These are phyloP conservation scores for Papilio aristodemus DNA, from an alignment of 1,140 invertebrate species.

Conservation along the genomic window DNA sequence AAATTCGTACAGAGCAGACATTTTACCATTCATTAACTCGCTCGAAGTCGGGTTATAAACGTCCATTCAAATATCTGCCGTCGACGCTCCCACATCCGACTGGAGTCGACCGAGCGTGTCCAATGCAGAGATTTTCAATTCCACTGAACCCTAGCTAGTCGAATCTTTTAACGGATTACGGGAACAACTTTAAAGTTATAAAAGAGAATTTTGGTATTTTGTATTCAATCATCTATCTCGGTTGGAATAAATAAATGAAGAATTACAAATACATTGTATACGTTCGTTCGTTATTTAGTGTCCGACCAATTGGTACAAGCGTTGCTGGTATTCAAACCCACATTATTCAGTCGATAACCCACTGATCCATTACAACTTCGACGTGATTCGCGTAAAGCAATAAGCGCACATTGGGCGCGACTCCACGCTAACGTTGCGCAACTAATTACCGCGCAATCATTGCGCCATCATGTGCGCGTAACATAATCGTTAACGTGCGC, in stretches of 20 bases:
- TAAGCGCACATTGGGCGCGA: conserved; percentile 5
- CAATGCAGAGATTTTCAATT: conserved; percentile 10
- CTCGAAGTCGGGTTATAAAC: neutral
- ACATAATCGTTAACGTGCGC: conserved; percentile 11
- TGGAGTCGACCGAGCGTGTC: neutral
- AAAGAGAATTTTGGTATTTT: neutral
- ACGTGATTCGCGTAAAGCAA: conserved; percentile 9
- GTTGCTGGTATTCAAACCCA: too few relatives aligned
- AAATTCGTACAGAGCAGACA: neutral
- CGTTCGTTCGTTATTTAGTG: too few relatives aligned
- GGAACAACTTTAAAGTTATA: neutral
- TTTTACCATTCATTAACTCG: neutral
- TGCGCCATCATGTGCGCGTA: conserved; percentile 7
- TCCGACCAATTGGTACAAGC: too few relatives aligned
- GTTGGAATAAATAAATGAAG: too few relatives aligned
- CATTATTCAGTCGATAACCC: neutral
- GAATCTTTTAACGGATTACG: neutral
- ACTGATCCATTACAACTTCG: neutral
- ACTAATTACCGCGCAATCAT: conserved; percentile 17
- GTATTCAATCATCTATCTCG: too few relatives aligned
- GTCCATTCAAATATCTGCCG: neutral
- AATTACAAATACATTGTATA: too few relatives aligned
- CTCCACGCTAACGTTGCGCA: conserved; percentile 1
- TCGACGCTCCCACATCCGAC: conserved; percentile 23
- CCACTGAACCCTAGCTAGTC: neutral